Conservation (phyloP, 2,888 invertebrate species). For the Helobdella robusta region DNA sequence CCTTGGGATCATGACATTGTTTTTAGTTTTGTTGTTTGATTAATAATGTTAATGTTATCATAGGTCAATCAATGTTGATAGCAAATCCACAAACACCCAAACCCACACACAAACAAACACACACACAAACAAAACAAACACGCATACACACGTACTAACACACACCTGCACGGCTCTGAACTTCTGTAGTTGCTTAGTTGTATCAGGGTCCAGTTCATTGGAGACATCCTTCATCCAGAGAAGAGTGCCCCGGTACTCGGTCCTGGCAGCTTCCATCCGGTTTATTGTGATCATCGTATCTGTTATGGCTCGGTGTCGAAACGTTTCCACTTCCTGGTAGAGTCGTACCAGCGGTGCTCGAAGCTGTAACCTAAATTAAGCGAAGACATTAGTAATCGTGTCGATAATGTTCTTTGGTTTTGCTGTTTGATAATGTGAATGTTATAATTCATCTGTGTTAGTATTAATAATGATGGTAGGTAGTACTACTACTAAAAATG, state of each 20-base stretch:
- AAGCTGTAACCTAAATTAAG: slow-evolving; percentile 64
- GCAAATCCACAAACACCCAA: not conserved
- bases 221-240: slow-evolving; percentile 97
- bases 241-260: slow-evolving; percentile 75
- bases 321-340: slow-evolving; percentile 90
- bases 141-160: not conserved
- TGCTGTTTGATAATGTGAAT: no score
- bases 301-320: slow-evolving; percentile 80
- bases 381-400: no score
- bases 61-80: not conserved
- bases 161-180: slow-evolving; percentile 68
- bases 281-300: slow-evolving; percentile 83
- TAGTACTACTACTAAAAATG: no score
- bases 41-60: no score
- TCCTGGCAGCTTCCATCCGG: slow-evolving; percentile 86
- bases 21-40: no score
- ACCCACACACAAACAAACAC: no score
- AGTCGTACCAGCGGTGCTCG: slow-evolving; percentile 66
- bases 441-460: no score
- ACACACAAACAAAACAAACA: no score
- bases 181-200: slow-evolving; percentile 83
- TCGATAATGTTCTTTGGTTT: no score
- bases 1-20: no score
- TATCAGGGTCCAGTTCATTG: slow-evolving; percentile 88
- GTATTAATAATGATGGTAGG: no score